Evolutionary conservation across 2,113 vertebrate genomes (phyloP).

Genomic region (Oryzias curvinotus): DNA sequence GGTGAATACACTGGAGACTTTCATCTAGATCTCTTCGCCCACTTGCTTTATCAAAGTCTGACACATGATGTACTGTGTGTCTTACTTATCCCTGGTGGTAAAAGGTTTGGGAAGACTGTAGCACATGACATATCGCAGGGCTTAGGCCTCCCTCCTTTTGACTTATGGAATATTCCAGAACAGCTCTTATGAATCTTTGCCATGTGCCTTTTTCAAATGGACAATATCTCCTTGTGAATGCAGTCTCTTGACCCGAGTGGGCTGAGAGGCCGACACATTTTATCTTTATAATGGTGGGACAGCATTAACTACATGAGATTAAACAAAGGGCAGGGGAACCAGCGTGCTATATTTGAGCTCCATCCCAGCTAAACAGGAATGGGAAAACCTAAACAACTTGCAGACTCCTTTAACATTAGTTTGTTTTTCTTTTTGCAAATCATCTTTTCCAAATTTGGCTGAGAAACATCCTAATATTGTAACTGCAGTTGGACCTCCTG

Average conservation of each 20-base stretch:
- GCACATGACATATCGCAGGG: constrained; percentile 14
- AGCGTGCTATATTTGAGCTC: constrained; percentile 33
- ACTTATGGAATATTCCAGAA: constrained; percentile 8
- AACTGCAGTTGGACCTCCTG: constrained; percentile 34
- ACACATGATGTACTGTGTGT: constrained; percentile 43
- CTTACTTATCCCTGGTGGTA: constrained; percentile 39
- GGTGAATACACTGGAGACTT: constrained; percentile 45
- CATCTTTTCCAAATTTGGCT: constrained; percentile 12
- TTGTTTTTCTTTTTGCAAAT: constrained; percentile 6
- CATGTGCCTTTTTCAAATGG: constrained; percentile 9
- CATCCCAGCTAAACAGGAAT: constrained; percentile 28
- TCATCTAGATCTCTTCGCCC: constrained; percentile 51
- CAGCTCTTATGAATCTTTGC: background rate
- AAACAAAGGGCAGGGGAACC: constrained; percentile 31
- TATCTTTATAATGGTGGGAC: constrained; percentile 48
- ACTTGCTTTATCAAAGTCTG: constrained; percentile 38
- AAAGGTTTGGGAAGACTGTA: constrained; percentile 40
- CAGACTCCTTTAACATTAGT: constrained; percentile 27
- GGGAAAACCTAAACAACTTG: background rate
- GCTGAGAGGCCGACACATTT: constrained; percentile 17
- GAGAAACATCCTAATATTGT: constrained; percentile 29
- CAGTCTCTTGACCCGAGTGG: constrained; percentile 5
- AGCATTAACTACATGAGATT: constrained; percentile 24
- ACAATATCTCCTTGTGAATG: constrained; percentile 1
- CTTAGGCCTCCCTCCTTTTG: constrained; percentile 26